Base-by-base conservation (phyloP, 2,113 vertebrate genomes). In the Diadophis punctatus region DNA sequence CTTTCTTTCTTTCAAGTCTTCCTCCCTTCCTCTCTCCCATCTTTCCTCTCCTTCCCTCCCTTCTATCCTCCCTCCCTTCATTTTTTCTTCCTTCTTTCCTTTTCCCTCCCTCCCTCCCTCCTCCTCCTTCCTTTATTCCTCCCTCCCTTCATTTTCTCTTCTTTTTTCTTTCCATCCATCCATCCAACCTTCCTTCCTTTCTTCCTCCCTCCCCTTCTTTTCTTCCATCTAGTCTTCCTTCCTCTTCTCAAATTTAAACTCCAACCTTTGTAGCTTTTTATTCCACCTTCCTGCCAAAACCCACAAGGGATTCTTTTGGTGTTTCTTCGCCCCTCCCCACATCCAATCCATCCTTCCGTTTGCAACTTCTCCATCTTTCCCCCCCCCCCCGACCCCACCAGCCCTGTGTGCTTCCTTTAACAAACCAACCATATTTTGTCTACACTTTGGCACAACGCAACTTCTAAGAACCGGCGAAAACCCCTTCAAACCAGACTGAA, bases 371-470 rank as follows among this genome's bases (percentile, higher is more conserved):
- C 53, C 53, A 55, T 55, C 5, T 20, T 25, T 60, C n/a, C n/a
- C n/a, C n/a, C n/a, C n/a, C n/a, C n/a, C n/a, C 60, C 27, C 12
- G 27, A 30, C 10, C 1, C 1, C 1, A 30, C 9, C 60, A 63
- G 27, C 60, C 60, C 0, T 30, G 3, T 4, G 11, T 63, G 60
- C 10, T 30, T 63, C 27, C 3, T 11, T 63, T 30, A 12, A n/a
- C 1, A 10, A 63, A 14, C 27, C 27, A 0, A 14, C 27, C 11
- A 0, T n/a, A 11, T 14, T n/a, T 68, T 30, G 11, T 63, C 11
- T 11, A 30, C 27, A 0, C 56, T 23, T 9, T 58, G 23, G 23
- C 56, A 3, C 22, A 22, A 56, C 20, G 0, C 22, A 0, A 0
- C 18, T 60, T 30, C 10, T 2, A 16, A 68, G 5, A 68, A n/a